A percentile compares a stretch with the other conserved stretches of the same genome.
These are phyloP conservation scores for Parnassius smintheus DNA, from an alignment of 2,888 invertebrate species.

Conservation along the genomic window DNA sequence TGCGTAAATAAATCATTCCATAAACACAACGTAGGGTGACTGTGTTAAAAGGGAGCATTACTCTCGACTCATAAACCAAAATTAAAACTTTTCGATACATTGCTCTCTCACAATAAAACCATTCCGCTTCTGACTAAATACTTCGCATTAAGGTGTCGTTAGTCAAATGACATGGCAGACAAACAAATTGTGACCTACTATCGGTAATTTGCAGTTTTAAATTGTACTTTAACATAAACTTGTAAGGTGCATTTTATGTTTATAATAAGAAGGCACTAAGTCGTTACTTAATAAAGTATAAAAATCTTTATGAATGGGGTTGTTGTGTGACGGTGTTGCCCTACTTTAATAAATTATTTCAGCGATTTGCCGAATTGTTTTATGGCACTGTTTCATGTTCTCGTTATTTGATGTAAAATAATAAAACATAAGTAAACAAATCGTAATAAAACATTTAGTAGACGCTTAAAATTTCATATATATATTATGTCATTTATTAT, in stretches of 20 bases:
- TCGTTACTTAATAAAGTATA: slow-evolving; percentile 38
- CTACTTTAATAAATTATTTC: slow-evolving; percentile 68
- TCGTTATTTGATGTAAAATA: slow-evolving; percentile 22
- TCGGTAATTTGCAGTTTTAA: slow-evolving; percentile 25
- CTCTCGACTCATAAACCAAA: slow-evolving; percentile 72
- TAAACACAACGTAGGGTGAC: slow-evolving; percentile 32
- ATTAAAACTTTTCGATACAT: slow-evolving; percentile 80
- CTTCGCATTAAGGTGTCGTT: slow-evolving; percentile 76
- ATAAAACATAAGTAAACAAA: slow-evolving; percentile 1
- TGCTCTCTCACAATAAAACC: slow-evolving; percentile 70
- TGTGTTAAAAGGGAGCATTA: slow-evolving; percentile 50
- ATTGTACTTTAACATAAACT: slow-evolving; percentile 26
- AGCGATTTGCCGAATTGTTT: slow-evolving; percentile 64
- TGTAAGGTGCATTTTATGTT: slow-evolving; percentile 32
- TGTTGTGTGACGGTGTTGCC: slow-evolving; percentile 60
- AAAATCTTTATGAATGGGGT: slow-evolving; percentile 71
- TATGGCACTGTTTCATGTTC: slow-evolving; percentile 43
- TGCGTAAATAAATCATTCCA: slow-evolving; percentile 24
- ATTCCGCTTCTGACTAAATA: slow-evolving; percentile 72
- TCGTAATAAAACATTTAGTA: too few relatives aligned
- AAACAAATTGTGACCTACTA: slow-evolving; percentile 36
- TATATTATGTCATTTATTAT: too few relatives aligned
- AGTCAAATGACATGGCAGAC: slow-evolving; percentile 60
- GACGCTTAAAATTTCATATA: too few relatives aligned
- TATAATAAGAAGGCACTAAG: slow-evolving; percentile 22